Percentiles rank a stretch among this genome's conserved stretches.
Evolutionary conservation across 2,113 vertebrate genomes (phyloP).

Genomic region (Xenopus laevis): DNA sequence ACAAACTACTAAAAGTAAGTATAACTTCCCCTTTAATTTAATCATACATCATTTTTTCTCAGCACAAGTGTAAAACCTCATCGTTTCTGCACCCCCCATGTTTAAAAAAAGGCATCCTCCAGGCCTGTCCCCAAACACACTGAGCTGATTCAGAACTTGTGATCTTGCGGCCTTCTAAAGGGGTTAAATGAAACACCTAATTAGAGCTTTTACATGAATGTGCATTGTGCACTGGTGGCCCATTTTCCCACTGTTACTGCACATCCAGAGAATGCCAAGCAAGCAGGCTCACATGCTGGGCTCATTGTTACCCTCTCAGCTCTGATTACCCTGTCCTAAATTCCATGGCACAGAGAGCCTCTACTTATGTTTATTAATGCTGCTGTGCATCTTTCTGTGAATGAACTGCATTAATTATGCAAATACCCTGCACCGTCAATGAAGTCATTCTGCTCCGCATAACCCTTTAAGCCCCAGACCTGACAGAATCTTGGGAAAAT

Average conservation of each 20-base stretch:
- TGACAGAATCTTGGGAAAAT: neutral
- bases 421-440: slow-evolving; percentile 12
- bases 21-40: too few relatives aligned
- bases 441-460: neutral
- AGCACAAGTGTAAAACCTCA: too few relatives aligned
- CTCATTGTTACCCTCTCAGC: slow-evolving; percentile 5
- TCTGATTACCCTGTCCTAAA: slow-evolving; percentile 31
- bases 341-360: slow-evolving; percentile 17
- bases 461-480: neutral
- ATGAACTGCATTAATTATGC: slow-evolving; percentile 28
- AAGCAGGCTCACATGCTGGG: neutral
- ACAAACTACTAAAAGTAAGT: too few relatives aligned
- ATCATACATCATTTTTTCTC: too few relatives aligned
- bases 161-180: neutral
- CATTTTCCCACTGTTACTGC: slow-evolving; percentile 17
- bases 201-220: neutral
- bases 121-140: too few relatives aligned
- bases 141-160: neutral
- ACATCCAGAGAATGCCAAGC: neutral
- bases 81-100: too few relatives aligned
- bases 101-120: too few relatives aligned
- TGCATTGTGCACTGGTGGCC: slow-evolving; percentile 6
- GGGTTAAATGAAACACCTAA: neutral
- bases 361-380: neutral
- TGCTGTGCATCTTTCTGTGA: neutral